Evolutionary conservation across 2,113 vertebrate species (phyloP).

Genomic region (Larimichthys polyactis): DNA sequence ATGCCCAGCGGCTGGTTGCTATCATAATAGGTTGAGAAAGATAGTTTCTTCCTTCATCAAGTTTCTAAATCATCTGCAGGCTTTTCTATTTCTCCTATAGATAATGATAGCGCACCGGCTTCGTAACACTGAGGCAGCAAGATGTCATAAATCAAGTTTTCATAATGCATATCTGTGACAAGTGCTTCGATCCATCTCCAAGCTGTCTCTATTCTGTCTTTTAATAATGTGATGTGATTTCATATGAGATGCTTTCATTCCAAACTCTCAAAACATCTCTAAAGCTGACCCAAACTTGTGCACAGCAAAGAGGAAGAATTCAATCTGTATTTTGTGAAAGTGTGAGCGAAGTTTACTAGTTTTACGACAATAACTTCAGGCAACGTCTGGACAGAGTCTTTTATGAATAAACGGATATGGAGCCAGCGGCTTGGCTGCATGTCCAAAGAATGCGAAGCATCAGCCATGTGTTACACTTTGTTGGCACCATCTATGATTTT

Average conservation of each 20-base stretch:
- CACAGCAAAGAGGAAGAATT: background rate
- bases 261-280: conserved; percentile 14
- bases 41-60: conserved; percentile 65
- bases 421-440: conserved; percentile 22
- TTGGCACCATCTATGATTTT: conserved; percentile 43
- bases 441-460: conserved; percentile 37
- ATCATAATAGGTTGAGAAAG: conserved; percentile 60
- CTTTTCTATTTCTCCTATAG: conserved; percentile 61
- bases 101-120: conserved; percentile 58
- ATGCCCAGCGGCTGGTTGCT: conserved; percentile 63
- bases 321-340: conserved; percentile 1
- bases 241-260: conserved; percentile 6
- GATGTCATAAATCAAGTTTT: conserved; percentile 70
- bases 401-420: conserved; percentile 17
- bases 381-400: conserved; percentile 34
- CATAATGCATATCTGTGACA: conserved; percentile 39
- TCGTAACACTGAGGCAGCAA: conserved; percentile 35
- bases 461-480: conserved; percentile 15
- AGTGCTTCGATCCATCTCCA: conserved; percentile 33
- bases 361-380: conserved; percentile 13
- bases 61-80: conserved; percentile 71
- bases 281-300: conserved; percentile 19
- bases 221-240: conserved; percentile 42
- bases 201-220: conserved; percentile 28
- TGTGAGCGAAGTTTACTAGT: background rate